A percentile compares a stretch with the other conserved stretches of the same genome.
Conservation (phyloP, 2,797 vertebrate genomes). For the Sylvia borin region DNA sequence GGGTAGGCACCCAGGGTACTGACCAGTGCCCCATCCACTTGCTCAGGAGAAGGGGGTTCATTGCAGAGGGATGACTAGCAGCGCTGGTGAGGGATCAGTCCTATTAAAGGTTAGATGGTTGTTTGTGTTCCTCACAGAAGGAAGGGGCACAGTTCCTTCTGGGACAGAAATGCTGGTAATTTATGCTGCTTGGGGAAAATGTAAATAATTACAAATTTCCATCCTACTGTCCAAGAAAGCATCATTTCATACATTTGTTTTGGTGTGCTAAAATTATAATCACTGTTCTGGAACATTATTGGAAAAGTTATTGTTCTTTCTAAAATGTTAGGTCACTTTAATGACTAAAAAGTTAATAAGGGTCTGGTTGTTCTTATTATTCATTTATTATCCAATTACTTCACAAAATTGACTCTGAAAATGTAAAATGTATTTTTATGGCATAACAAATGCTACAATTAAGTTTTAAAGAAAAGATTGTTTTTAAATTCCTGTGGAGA, state of each 20-base stretch:
- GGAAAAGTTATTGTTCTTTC: conserved; percentile 43
- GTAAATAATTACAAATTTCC: conserved; percentile 54
- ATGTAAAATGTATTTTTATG: conserved; percentile 20
- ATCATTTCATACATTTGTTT: conserved; percentile 31
- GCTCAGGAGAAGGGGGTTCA: not conserved
- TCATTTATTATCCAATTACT: conserved; percentile 53
- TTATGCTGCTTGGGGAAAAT: not conserved
- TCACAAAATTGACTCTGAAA: conserved; percentile 35
- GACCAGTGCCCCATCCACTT: not conserved
- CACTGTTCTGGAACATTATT: not conserved
- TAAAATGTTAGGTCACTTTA: conserved; percentile 30
- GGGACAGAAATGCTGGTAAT: not conserved
- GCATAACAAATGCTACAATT: conserved; percentile 19
- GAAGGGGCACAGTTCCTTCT: not conserved
- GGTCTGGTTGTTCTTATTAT: conserved; percentile 30
- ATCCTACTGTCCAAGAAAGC: conserved; percentile 44
- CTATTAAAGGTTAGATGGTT: not conserved
- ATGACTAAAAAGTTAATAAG: conserved; percentile 35
- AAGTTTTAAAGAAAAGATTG: conserved; percentile 23
- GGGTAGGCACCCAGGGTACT: too few relatives aligned
- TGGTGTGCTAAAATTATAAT: not conserved
- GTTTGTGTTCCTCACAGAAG: not conserved
- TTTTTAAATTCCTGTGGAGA: conserved; percentile 53
- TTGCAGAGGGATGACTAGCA: not conserved
- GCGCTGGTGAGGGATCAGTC: not conserved